phyloP scores from a whole-genome alignment of 2,113 vertebrate genomes.

The Nannospalax galili region DNA sequence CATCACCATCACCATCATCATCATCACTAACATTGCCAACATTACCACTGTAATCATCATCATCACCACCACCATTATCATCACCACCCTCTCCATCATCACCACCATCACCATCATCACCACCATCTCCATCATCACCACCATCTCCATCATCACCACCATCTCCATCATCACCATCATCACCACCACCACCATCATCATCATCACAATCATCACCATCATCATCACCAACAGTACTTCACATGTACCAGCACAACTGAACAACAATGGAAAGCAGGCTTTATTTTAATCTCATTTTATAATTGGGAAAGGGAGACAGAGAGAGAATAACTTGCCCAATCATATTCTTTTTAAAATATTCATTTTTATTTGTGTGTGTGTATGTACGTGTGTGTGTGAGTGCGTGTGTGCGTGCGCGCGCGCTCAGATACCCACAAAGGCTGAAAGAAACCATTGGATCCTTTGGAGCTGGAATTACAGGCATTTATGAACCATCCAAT shows the following conservation, averaged over 20 bases:
- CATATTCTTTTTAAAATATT: no score
- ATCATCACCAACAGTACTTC: background rate
- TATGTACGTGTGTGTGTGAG: no score
- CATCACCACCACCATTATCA: background rate
- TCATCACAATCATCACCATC: no score
- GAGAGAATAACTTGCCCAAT: background rate
- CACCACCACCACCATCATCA: no score
- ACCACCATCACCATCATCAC: fast-evolving
- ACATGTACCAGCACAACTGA: background rate
- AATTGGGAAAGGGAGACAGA: background rate
- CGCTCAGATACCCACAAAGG: no score
- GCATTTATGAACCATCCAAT: no score
- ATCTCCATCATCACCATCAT: no score
- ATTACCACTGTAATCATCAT: fast-evolving
- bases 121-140: fast-evolving
- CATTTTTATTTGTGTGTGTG: no score
- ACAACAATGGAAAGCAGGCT: background rate
- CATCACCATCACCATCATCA: background rate
- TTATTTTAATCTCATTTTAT: background rate
- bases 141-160: no score
- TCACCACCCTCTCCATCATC: background rate
- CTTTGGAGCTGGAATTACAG: no score
- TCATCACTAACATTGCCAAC: fast-evolving
- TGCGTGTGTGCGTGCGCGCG: no score
- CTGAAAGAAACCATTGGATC: no score